These are phyloP conservation scores for Synergus gifuensis DNA, from an alignment of 2,888 invertebrate species.

Conservation along the genomic window DNA sequence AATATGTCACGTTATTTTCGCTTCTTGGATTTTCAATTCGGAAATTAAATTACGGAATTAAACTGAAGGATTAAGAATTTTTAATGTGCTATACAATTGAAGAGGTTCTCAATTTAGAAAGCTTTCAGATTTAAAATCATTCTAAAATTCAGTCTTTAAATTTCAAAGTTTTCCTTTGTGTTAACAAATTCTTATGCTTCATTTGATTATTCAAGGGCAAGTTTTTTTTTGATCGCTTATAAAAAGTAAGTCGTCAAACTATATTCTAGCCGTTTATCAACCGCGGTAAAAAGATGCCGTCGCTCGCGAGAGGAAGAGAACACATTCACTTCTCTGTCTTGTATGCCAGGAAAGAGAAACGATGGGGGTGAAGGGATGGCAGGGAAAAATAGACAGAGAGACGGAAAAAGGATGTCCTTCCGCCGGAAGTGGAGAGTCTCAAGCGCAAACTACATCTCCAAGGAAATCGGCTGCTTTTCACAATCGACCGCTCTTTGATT, in stretches of 20 bases:
- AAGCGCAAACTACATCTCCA: slow-evolving; percentile 23
- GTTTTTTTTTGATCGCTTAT: background rate
- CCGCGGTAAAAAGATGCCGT: background rate
- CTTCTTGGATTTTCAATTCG: slow-evolving; percentile 1
- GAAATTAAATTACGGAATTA: background rate
- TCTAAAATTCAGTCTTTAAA: too few species aligned
- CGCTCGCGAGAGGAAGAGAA: background rate
- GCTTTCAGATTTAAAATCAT: too few species aligned
- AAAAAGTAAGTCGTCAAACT: background rate
- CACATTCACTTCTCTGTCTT: background rate
- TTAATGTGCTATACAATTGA: too few species aligned
- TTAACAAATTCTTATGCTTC: background rate
- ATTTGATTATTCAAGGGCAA: background rate
- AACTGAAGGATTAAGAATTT: background rate
- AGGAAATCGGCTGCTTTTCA: slow-evolving; percentile 32
- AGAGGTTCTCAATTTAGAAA: too few species aligned
- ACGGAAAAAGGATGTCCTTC: slow-evolving; percentile 39
- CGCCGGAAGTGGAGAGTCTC: slow-evolving; percentile 40
- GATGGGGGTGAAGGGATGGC: background rate
- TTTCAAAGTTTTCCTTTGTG: background rate
- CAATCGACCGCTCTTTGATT: slow-evolving; percentile 23
- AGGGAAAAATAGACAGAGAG: slow-evolving; percentile 22
- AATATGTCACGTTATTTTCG: slow-evolving; percentile 34
- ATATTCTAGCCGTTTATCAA: too few species aligned
- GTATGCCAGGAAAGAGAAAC: background rate